Base-by-base conservation (phyloP, 2,113 vertebrate species). In the Tenrec ecaudatus region DNA sequence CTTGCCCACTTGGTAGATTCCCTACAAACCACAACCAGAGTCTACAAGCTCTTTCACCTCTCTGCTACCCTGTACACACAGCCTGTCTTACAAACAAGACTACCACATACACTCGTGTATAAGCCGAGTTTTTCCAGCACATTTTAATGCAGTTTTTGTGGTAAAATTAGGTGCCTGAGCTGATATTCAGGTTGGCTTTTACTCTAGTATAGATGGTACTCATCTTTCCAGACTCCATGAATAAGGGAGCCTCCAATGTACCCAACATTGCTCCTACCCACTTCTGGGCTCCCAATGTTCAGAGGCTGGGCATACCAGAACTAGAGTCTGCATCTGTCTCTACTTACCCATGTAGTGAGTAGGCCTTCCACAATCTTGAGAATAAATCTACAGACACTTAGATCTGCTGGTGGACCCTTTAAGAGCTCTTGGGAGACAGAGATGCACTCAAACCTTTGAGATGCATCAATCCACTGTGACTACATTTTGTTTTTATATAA, bases 31-130 rank as follows among this genome's bases (percentile, higher is more conserved):
- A 66, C 79, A 14, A 20, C 20, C 4, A 11, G n/a, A 0, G n/a
- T 0, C 3, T 12, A 60, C 68, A 22, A 1, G 16, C 33, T 9
- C 4, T 4, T 3, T 16, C 53, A 10, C 5, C 40, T 43, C 78
- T 23, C 31, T 27, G 40, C 73, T 0, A 25, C 14, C 47, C 20
- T 2, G 47, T 53, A 53, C 10, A 53, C 10, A 27, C 12, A 6
- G 1, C 8, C n/a, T 9, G 1, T 22, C 36, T 58, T 4, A 20
- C 22, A 3, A 23, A 77, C 36, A 76, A 4, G 25, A 76, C 23
- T 19, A 23, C 29, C 1, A 1, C 17, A 53, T 53, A 10, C 12
- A 7, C 47, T 5, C 9, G 12, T 53, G 9, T 10, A 53, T 47
- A 47, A 47, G 47, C 47, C 9, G 47, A 53, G 47, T 53, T 53